Percentiles rank a stretch among this genome's conserved stretches.
These are phyloP conservation scores for Barbus barbus DNA, from an alignment of 2,113 vertebrate genomes.

Conservation along the genomic window DNA sequence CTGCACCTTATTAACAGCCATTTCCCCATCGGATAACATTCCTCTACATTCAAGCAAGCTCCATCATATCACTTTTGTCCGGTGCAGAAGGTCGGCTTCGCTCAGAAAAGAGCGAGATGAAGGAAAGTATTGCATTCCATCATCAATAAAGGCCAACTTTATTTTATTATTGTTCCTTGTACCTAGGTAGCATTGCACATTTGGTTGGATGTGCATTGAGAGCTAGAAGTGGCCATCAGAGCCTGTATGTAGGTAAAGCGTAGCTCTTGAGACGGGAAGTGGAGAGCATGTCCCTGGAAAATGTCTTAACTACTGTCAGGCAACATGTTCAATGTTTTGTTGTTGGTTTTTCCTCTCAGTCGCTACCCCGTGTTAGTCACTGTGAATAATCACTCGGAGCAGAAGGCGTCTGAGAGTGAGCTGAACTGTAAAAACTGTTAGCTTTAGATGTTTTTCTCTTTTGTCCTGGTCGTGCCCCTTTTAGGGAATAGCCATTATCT, in stretches of 20 bases:
- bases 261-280: not conserved
- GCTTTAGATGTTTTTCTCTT: slow-evolving; percentile 2
- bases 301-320: slow-evolving; percentile 11
- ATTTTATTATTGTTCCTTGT: not conserved
- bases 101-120: not conserved
- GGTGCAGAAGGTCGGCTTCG: not conserved
- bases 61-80: not conserved
- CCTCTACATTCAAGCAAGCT: not conserved
- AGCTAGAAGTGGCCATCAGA: not conserved
- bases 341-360: not conserved
- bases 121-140: slow-evolving; percentile 22
- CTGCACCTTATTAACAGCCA: slow-evolving; percentile 50
- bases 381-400: slow-evolving; percentile 28
- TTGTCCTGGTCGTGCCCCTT: not conserved
- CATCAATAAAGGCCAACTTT: not conserved
- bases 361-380: slow-evolving; percentile 21
- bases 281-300: not conserved
- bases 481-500: not conserved
- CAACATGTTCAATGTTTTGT: not conserved
- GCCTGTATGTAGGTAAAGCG: not conserved
- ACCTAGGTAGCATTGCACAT: not conserved
- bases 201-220: not conserved
- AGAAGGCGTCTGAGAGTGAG: not conserved
- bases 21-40: slow-evolving; percentile 25
- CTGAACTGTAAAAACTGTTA: slow-evolving; percentile 15